Evolutionary conservation across 2,113 vertebrate genomes (phyloP).

Genomic region (Motacilla alba): DNA sequence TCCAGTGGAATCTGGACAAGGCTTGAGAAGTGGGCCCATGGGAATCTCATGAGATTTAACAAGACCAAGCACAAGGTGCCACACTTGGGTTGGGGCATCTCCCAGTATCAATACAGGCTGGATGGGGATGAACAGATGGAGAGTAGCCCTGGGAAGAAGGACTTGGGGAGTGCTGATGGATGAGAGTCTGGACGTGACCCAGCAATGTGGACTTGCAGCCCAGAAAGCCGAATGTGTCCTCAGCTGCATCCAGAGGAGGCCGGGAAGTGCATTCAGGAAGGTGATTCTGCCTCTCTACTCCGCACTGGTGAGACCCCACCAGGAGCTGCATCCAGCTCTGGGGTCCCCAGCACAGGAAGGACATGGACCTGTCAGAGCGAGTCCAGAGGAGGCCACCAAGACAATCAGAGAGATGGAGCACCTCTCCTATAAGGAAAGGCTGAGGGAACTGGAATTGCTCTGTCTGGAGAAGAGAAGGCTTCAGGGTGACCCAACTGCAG

Average conservation of each 20-base stretch:
- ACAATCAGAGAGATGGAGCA: not conserved
- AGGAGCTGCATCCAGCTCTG: not conserved
- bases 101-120: not conserved
- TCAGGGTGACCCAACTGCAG: not conserved
- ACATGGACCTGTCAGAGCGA: accelerated
- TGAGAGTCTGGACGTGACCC: not conserved
- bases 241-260: not conserved
- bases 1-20: not conserved
- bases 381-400: not conserved
- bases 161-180: not conserved
- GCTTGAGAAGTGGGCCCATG: not conserved
- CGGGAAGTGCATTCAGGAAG: not conserved
- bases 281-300: not conserved
- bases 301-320: not conserved
- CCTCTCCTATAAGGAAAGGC: not conserved
- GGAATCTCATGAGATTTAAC: not conserved
- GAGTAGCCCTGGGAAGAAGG: not conserved
- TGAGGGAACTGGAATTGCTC: not conserved
- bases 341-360: not conserved
- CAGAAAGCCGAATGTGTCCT: not conserved
- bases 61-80: not conserved
- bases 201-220: not conserved
- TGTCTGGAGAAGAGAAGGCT: not conserved
- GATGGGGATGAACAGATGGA: not conserved
- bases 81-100: not conserved